Base-by-base conservation (phyloP, 1,140 invertebrate species). In the Delia radicum region DNA sequence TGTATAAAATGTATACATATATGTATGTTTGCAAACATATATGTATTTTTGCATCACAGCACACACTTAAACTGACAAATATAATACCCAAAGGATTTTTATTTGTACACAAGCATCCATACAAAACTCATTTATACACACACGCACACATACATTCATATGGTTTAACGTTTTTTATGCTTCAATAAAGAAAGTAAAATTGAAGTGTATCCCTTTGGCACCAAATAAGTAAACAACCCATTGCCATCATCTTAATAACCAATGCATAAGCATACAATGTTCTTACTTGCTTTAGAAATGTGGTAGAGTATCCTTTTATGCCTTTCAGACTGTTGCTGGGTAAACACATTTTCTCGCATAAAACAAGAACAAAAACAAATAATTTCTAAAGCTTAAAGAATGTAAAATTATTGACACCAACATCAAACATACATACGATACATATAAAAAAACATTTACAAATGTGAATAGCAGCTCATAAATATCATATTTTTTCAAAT, bases 21-120 rank as follows among this genome's bases (percentile, higher is more conserved):
- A 26, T 48, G 24, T 33, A 65, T 24, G 21, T 65, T 37, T 26
- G 24, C 46, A 55, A 5, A 48, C 18, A 21, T 18, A 6, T 55
- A 24, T 55, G n/a, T 55, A 21, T 33, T 69, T 69, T 69, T 69
- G 65, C 29, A 69, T 33, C 65, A 69, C 33, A 73, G 48, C 48
- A 76, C 71, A 73, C 69, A 76, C 69, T 72, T 76, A 73, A 76
- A 65, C 75, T 73, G 75, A 46, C 75, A 76, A 76, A 73, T 55
- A 76, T 69, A 76, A 76, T 55, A 73, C 75, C 71, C 75, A 65
- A 76, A 65, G 69, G 75, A 75, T 72, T 29, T 37, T 61, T 65
- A 24, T 15, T 55, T 63, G 13, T 62, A 6, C 3, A 61, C 55
- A 29, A 55, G 18, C 0, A 5, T 28, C 10, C 46, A n/a, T n/a